Base-by-base conservation (phyloP, 2,113 vertebrate genomes). In the Phylloscopus trochiloides region DNA sequence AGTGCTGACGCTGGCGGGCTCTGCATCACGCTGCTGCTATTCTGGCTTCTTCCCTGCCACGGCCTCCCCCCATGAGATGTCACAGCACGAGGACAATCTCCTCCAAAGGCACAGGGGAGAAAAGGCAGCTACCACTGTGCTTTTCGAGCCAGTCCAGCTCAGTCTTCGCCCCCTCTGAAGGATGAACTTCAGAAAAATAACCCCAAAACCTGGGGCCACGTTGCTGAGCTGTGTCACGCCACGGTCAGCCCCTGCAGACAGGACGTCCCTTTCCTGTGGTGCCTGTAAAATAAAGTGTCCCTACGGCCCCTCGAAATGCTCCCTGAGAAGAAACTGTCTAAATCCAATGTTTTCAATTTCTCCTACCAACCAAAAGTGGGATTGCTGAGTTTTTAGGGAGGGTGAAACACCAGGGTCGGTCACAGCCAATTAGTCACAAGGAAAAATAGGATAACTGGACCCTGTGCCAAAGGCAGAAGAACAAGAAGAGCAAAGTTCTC, bases 21-120 rank as follows among this genome's bases (percentile, higher is more conserved):
- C 93, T 36, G 89, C 91, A 89, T 89, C 96, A 96, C 16, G 24
- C 87, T 26, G 55, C 7, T 43, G 91, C 95, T 95, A 95, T 96
- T 96, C 96, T 91, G 90, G 93, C 78, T 79, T 3, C 94, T 47
- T 87, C 93, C 84, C 67, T 0, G 1, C 31, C 3, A 74, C 40
- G 29, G 88, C 75, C 86, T 96, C 72, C 79, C 94, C 76, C 85
- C 76, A 32, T 28, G 82, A 84, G 96, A 63, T 95, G 93, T 78
- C 91, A 47, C 76, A 94, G 73, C 91, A 80, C 6, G 31, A 77
- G 88, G 88, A 94, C 79, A 51, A 63, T 8, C 88, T 83, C 82
- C 81, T 85, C 80, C 88, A 96, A 93, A 96, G 91, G 88, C 82
- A 90, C 66, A 58, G 25, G 72, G 79, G 63, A 80, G 72, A 55